phyloP scores from a whole-genome alignment of 2,113 vertebrate species.

The Notiomystis cincta region DNA sequence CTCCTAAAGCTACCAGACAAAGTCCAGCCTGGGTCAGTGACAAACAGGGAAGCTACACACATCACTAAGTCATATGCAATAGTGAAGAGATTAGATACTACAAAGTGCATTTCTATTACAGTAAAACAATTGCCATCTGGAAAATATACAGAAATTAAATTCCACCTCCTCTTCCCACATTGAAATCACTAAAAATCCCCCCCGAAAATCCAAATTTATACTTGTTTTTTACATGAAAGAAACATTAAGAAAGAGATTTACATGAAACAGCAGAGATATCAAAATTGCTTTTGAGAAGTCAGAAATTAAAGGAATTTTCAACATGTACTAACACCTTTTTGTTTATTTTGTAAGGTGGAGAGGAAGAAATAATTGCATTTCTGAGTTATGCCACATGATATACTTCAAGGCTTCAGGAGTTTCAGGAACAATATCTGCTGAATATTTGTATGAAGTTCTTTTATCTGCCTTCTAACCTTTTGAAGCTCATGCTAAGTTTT shows the following conservation, averaged over 20 bases:
- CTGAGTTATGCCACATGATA: background rate
- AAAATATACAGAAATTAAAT: background rate
- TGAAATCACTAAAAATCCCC: background rate
- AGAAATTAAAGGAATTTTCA: background rate
- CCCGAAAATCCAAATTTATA: background rate
- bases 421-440: background rate
- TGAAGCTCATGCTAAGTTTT: background rate
- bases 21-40: background rate
- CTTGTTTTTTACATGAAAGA: background rate
- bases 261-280: background rate
- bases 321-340: background rate
- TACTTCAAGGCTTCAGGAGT: background rate
- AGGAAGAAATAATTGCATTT: background rate
- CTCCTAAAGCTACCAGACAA: background rate
- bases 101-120: background rate
- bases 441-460: background rate
- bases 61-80: background rate
- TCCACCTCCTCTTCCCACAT: background rate
- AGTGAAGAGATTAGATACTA: background rate
- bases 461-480: background rate
- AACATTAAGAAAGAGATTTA: background rate
- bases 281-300: background rate
- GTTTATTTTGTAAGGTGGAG: background rate
- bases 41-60: background rate
- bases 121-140: background rate